Evolutionary conservation across 2,888 invertebrate genomes (phyloP).

Genomic region (Andrena fulva): DNA sequence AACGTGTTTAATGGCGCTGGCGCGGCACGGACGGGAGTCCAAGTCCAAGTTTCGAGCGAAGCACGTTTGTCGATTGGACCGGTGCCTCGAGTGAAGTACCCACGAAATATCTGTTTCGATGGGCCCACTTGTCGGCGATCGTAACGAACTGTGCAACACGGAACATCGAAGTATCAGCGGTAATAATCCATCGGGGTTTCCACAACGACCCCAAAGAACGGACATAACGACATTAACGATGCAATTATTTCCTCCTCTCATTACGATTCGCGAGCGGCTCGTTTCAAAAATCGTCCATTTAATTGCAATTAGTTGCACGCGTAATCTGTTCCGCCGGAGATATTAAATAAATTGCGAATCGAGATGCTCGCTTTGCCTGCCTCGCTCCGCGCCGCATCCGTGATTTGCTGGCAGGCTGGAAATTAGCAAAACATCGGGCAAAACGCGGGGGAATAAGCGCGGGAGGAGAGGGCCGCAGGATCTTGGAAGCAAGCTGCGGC

Average conservation of each 20-base stretch:
- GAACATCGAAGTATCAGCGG: not conserved
- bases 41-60: too few relatives aligned
- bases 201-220: constrained; percentile 31
- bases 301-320: constrained; percentile 46
- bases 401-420: not conserved
- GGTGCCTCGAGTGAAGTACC: too few relatives aligned
- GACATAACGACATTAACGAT: constrained; percentile 18
- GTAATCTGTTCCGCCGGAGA: constrained; percentile 7
- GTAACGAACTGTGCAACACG: not conserved
- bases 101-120: not conserved
- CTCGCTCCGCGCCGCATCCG: not conserved
- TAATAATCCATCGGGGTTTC: constrained; percentile 25
- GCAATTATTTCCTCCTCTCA: constrained; percentile 42
- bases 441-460: not conserved
- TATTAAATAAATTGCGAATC: constrained; percentile 21
- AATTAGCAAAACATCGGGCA: constrained; percentile 14
- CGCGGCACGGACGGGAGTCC: not conserved
- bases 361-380: not conserved
- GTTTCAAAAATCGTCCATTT: constrained; percentile 35
- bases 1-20: not conserved
- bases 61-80: too few relatives aligned
- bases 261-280: constrained; percentile 22
- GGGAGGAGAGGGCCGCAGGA: not conserved
- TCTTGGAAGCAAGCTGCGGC: constrained; percentile 44
- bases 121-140: constrained; percentile 13